A percentile compares a stretch with the other conserved stretches of the same genome.
phyloP scores from a whole-genome alignment of 2,888 invertebrate genomes.

The Isotomurus palustris region DNA sequence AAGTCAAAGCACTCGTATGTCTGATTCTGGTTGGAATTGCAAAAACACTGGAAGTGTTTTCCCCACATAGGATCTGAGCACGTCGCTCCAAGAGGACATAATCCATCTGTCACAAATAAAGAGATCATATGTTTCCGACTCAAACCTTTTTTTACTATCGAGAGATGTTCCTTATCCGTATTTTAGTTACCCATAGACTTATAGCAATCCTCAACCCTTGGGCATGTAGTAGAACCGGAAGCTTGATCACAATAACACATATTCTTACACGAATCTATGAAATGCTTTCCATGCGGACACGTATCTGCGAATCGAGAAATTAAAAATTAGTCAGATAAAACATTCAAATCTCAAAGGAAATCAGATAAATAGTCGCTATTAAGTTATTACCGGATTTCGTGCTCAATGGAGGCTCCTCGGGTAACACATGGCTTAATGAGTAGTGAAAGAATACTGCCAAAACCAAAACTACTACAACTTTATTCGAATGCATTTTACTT shows the following conservation, averaged over 20 bases:
- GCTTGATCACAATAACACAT: slow-evolving; percentile 16
- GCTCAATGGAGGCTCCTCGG: too few relatives aligned
- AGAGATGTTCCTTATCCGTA: too few relatives aligned
- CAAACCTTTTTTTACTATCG: not conserved
- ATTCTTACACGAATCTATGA: slow-evolving; percentile 19
- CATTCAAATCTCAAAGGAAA: too few relatives aligned
- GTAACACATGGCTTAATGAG: too few relatives aligned
- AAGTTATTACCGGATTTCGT: too few relatives aligned
- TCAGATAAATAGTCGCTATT: too few relatives aligned
- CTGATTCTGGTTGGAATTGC: slow-evolving; percentile 22
- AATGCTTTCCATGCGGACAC: slow-evolving; percentile 25
- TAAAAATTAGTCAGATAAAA: too few relatives aligned
- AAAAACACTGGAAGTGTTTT: slow-evolving; percentile 16
- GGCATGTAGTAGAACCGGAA: not conserved
- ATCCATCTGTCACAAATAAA: too few relatives aligned
- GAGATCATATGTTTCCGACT: not conserved
- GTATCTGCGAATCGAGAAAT: too few relatives aligned
- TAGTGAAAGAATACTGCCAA: too few relatives aligned
- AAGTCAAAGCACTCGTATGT: slow-evolving; percentile 29
- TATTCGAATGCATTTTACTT: not conserved
- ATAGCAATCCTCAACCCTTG: not conserved
- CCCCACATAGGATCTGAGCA: slow-evolving; percentile 14
- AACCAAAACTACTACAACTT: too few relatives aligned
- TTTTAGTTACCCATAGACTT: too few relatives aligned
- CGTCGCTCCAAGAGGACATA: slow-evolving; percentile 16